These are phyloP conservation scores for Cyclophora punctaria DNA, from an alignment of 2,888 invertebrate genomes.

Conservation along the genomic window DNA sequence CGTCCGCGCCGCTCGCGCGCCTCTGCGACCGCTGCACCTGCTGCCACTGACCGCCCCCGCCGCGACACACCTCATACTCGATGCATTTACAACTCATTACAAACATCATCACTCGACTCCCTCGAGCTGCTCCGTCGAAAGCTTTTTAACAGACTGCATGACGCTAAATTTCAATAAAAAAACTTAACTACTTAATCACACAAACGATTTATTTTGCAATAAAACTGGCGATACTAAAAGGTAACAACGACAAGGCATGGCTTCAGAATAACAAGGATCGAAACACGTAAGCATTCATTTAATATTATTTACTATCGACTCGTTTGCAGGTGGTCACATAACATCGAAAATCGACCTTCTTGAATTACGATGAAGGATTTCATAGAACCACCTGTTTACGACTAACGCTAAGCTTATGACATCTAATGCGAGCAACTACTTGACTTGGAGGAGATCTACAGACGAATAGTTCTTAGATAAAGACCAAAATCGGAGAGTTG, in stretches of 20 bases:
- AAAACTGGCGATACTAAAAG: slow-evolving; percentile 29
- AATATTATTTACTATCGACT: slow-evolving; percentile 26
- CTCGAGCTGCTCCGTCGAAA: slow-evolving; percentile 2
- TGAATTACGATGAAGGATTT: too few relatives aligned
- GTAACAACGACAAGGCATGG: slow-evolving; percentile 60
- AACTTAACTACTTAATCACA: slow-evolving; percentile 6
- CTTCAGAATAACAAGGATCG: slow-evolving; percentile 65
- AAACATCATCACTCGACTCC: too few relatives aligned
- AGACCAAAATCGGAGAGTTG: too few relatives aligned
- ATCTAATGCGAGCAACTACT: slow-evolving; percentile 15
- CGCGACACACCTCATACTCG: slow-evolving; percentile 24
- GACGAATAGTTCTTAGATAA: too few relatives aligned
- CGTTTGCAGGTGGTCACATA: slow-evolving; percentile 24
- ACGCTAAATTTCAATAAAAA: slow-evolving; percentile 22
- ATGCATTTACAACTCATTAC: slow-evolving; percentile 42
- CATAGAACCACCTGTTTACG: slow-evolving; percentile 13
- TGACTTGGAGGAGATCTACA: slow-evolving; percentile 14
- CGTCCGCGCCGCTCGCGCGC: slow-evolving; percentile 23
- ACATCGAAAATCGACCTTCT: too few relatives aligned
- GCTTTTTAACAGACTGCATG: slow-evolving; percentile 43
- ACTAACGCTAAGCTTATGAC: slow-evolving; percentile 6
- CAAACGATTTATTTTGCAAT: slow-evolving; percentile 21
- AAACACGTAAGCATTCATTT: slow-evolving; percentile 51
- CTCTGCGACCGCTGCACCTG: slow-evolving; percentile 61
- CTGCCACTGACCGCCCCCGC: slow-evolving; percentile 48